phyloP scores from a whole-genome alignment of 2,888 invertebrate species.

The Anaspis maculata region DNA sequence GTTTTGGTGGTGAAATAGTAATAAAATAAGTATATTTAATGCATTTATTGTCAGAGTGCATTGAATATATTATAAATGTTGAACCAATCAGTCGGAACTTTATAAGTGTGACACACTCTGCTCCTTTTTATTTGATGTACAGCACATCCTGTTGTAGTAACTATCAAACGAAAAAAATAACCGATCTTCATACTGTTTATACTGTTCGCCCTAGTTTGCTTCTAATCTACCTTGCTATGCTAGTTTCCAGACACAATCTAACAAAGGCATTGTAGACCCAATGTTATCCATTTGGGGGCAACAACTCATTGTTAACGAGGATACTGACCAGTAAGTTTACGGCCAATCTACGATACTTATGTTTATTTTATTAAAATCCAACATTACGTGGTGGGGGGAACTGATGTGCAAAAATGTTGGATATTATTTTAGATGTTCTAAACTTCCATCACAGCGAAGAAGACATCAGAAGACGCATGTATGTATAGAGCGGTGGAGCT shows the following conservation, averaged over 20 bases:
- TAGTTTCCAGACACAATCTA: constrained; percentile 80
- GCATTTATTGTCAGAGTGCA: no score
- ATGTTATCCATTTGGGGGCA: constrained; percentile 98
- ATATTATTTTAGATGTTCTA: constrained; percentile 8
- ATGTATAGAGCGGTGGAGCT: no score
- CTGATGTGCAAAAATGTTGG: background rate
- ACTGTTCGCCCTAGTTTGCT: constrained; percentile 32
- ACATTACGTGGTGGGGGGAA: no score
- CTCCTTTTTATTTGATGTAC: constrained; percentile 16
- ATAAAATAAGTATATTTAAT: no score
- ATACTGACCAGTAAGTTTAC: constrained; percentile 91
- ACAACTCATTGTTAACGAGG: constrained; percentile 96
- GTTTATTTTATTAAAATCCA: no score
- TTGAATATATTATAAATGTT: no score
- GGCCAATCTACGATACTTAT: no score
- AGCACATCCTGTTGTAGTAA: constrained; percentile 21
- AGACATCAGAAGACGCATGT: no score
- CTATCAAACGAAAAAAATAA: constrained; percentile 16
- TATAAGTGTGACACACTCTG: no score
- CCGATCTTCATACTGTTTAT: constrained; percentile 14
- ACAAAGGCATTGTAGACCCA: constrained; percentile 96
- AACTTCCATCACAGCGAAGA: no score
- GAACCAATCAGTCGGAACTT: no score
- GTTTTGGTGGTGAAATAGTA: no score
- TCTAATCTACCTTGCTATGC: constrained; percentile 37